phyloP scores from a whole-genome alignment of 2,888 invertebrate genomes.

The Cheilosia vernalis region DNA sequence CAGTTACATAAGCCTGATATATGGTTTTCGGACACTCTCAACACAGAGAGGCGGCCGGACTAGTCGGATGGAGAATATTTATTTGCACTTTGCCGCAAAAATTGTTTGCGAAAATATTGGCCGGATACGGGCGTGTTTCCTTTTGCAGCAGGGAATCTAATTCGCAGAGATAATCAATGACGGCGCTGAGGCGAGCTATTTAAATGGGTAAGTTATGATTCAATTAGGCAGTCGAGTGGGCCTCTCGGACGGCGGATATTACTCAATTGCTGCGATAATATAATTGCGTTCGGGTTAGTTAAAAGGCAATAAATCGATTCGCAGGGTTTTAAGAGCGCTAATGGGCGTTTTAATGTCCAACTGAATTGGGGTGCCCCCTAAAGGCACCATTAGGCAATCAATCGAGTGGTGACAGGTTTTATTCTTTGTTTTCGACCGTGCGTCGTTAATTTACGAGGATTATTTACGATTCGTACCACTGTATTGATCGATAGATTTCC shows the following conservation, averaged over 20 bases:
- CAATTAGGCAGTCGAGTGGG: conserved; percentile 51
- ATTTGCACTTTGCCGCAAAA: conserved; percentile 56
- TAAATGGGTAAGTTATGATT: conserved; percentile 67
- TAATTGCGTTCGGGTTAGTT: conserved; percentile 64
- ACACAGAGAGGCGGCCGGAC: not conserved
- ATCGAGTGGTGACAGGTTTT: conserved; percentile 59
- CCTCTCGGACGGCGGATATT: conserved; percentile 16
- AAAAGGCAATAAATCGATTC: conserved; percentile 67
- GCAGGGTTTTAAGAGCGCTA: conserved; percentile 55
- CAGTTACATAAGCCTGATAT: conserved; percentile 69
- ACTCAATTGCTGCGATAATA: conserved; percentile 43
- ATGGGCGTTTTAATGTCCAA: conserved; percentile 57
- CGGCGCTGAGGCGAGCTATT: conserved; percentile 53
- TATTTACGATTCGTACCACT: conserved; percentile 2
- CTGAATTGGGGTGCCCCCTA: conserved; percentile 20
- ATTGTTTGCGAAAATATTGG: conserved; percentile 56
- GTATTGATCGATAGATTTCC: too few species aligned
- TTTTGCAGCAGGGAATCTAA: conserved; percentile 38
- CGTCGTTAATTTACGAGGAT: conserved; percentile 18
- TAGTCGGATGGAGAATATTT: conserved; percentile 36
- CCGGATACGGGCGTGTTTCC: conserved; percentile 23
- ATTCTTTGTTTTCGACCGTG: conserved; percentile 15
- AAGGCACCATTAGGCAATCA: conserved; percentile 51
- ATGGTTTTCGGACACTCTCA: conserved; percentile 34
- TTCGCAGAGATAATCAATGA: conserved; percentile 66